Evolutionary conservation across 2,797 vertebrate species (phyloP).

Genomic region (Anomalospiza imberbis): DNA sequence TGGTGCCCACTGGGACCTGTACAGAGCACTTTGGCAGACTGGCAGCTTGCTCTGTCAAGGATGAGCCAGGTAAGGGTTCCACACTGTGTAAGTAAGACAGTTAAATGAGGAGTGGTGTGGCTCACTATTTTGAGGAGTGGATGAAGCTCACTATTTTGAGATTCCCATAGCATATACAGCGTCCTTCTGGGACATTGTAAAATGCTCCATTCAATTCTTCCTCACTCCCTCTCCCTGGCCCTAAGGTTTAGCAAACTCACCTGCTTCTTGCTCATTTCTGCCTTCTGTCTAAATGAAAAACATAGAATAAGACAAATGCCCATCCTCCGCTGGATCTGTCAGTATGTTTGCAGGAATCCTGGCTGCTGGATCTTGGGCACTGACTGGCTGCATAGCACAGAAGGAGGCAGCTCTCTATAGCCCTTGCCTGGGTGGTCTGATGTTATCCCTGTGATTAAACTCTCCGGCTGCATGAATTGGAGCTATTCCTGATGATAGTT

Average conservation of each 20-base stretch:
- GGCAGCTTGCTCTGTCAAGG: not conserved
- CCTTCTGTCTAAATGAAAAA: slow-evolving; percentile 51
- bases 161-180: not conserved
- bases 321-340: slow-evolving; percentile 22
- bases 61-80: not conserved
- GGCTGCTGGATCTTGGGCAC: slow-evolving; percentile 34
- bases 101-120: not conserved
- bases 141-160: not conserved
- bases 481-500: slow-evolving; percentile 74
- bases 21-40: not conserved
- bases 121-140: no score
- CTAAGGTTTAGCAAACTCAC: not conserved
- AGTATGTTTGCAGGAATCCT: slow-evolving; percentile 50
- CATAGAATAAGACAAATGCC: not conserved
- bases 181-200: not conserved
- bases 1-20: not conserved
- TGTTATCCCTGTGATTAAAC: slow-evolving; percentile 77
- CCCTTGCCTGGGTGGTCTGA: slow-evolving; percentile 87
- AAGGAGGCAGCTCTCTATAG: slow-evolving; percentile 34
- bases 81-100: not conserved
- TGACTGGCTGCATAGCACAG: slow-evolving; percentile 35
- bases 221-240: not conserved
- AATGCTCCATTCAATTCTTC: not conserved
- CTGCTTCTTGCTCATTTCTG: not conserved
- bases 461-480: slow-evolving; percentile 61